Conservation (phyloP, 2,888 invertebrate genomes). For the Cephus runcator region DNA sequence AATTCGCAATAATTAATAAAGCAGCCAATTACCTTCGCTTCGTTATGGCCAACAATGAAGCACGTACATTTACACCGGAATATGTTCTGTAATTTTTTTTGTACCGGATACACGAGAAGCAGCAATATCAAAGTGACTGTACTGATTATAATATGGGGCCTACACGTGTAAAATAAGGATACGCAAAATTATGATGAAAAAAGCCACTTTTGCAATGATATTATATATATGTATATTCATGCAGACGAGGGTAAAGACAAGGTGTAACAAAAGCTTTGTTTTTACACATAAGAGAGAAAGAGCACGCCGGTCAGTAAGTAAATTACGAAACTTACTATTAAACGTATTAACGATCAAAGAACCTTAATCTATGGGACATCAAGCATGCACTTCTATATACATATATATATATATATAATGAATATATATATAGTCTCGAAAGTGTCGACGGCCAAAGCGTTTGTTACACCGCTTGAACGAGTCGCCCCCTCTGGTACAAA, state of each 20-base stretch:
- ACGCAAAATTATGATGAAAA: neutral
- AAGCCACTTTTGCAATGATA: neutral
- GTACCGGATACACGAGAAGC: neutral
- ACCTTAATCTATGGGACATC: neutral
- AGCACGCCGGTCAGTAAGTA: neutral
- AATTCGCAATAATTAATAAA: neutral
- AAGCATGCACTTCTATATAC: neutral
- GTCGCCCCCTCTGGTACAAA: too few species aligned
- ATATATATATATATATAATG: neutral
- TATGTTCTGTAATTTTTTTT: neutral
- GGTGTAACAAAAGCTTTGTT: slow-evolving; percentile 46
- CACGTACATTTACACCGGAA: neutral
- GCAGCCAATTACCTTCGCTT: neutral
- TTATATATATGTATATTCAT: slow-evolving; percentile 37
- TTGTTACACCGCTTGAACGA: slow-evolving; percentile 28
- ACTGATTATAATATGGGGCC: neutral
- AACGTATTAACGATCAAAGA: neutral
- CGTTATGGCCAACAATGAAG: neutral
- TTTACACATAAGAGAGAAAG: neutral
- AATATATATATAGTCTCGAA: slow-evolving; percentile 26
- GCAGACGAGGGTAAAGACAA: slow-evolving; percentile 55
- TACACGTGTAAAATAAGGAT: neutral
- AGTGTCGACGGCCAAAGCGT: slow-evolving; percentile 24
- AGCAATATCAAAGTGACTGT: neutral
- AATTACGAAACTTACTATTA: neutral